Evolutionary conservation across 1,140 invertebrate species (phyloP).

Genomic region (Drepana arcuata): DNA sequence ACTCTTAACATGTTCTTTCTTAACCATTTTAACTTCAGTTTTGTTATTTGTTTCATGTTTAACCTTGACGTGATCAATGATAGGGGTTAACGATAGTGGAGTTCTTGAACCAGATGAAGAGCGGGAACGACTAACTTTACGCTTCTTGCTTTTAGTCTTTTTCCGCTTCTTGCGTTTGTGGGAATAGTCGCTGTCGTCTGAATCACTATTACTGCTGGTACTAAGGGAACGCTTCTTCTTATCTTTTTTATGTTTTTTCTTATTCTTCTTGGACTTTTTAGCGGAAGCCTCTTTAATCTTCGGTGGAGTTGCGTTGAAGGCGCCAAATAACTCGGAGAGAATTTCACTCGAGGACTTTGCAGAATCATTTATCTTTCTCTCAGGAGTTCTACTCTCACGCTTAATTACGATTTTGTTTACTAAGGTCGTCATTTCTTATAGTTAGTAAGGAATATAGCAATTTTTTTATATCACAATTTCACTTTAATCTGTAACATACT

Average conservation of each 20-base stretch:
- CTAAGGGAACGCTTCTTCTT: conserved; percentile 56
- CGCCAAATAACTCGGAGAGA: conserved; percentile 83
- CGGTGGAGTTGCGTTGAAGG: conserved; percentile 77
- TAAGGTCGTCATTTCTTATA: conserved; percentile 40
- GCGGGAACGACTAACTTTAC: conserved; percentile 68
- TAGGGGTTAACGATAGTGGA: conserved; percentile 43
- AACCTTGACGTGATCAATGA: conserved; percentile 74
- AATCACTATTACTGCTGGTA: conserved; percentile 34
- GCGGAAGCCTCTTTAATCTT: conserved; percentile 52
- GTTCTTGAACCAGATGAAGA: conserved; percentile 23
- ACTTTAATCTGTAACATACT: not conserved
- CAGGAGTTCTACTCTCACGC: conserved; percentile 54
- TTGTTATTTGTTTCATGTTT: conserved; percentile 55
- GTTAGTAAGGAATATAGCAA: no score
- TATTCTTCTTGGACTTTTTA: conserved; percentile 53
- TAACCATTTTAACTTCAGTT: conserved; percentile 30
- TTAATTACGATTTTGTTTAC: conserved; percentile 63
- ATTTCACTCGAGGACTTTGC: conserved; percentile 84
- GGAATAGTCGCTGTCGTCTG: conserved; percentile 41
- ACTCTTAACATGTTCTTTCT: conserved; percentile 20
- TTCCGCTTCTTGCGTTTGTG: conserved; percentile 68
- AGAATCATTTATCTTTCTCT: conserved; percentile 57
- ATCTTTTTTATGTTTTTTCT: conserved; percentile 61
- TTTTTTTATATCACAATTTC: no score
- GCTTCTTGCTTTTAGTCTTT: conserved; percentile 73